phyloP scores from a whole-genome alignment of 2,888 invertebrate genomes.

The Suillia variegata region DNA sequence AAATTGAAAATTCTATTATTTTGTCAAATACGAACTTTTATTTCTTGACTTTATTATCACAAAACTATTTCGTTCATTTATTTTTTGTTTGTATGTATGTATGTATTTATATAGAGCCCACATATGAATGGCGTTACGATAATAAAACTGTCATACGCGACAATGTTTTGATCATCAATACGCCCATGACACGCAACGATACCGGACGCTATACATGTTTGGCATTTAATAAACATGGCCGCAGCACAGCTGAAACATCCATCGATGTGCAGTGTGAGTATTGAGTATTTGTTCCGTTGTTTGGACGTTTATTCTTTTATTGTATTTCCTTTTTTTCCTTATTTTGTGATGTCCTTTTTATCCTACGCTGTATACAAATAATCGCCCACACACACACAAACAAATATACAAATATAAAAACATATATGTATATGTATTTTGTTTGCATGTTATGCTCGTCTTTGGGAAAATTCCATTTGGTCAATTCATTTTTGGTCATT shows the following conservation, averaged over 20 bases:
- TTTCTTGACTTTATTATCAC: not conserved
- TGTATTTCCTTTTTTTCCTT: too few relatives aligned
- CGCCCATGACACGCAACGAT: slow-evolving; percentile 72
- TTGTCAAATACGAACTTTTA: too few relatives aligned
- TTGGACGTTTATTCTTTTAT: not conserved
- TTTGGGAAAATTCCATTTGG: not conserved
- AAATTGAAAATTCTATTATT: not conserved
- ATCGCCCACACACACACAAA: not conserved
- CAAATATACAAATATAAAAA: too few relatives aligned
- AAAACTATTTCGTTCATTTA: not conserved
- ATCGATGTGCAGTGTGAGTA: slow-evolving; percentile 83
- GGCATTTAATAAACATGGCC: slow-evolving; percentile 80
- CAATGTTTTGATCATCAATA: slow-evolving; percentile 66
- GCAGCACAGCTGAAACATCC: slow-evolving; percentile 69
- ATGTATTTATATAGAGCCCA: slow-evolving; percentile 45
- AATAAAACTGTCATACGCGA: slow-evolving; percentile 54
- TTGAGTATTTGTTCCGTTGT: not conserved
- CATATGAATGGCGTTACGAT: slow-evolving; percentile 59
- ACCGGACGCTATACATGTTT: slow-evolving; percentile 81
- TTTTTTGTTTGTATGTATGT: not conserved
- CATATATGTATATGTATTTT: too few relatives aligned
- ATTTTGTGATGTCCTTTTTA: too few relatives aligned
- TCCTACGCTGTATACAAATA: not conserved
- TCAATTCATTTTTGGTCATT: not conserved
- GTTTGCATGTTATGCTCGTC: too few relatives aligned